Evolutionary conservation across 1,140 invertebrate species (phyloP).

Genomic region (Steinernema feltiae): DNA sequence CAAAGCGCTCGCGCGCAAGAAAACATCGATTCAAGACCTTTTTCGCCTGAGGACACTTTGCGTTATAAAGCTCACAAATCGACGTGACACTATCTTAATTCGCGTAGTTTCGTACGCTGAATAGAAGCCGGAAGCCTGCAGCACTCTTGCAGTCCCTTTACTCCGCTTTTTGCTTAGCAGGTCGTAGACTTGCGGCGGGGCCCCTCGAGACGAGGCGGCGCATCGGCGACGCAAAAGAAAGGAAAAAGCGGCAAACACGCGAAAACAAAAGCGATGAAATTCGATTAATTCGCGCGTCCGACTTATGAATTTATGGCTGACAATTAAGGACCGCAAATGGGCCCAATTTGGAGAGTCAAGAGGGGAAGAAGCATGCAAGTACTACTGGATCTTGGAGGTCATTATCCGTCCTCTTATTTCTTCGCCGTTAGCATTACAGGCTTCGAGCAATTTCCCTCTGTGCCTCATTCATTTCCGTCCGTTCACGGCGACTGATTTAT

Average conservation of each 20-base stretch:
- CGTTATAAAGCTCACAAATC: background rate
- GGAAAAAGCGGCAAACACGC: background rate
- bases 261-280: conserved; percentile 1
- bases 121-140: background rate
- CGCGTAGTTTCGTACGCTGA: too few relatives aligned
- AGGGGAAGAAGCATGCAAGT: background rate
- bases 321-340: background rate
- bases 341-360: background rate
- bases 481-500: background rate
- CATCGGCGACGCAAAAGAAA: background rate
- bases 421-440: background rate
- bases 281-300: background rate
- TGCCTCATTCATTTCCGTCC: background rate
- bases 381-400: background rate
- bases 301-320: background rate
- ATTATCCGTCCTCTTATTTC: background rate
- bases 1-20: background rate
- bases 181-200: background rate
- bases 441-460: background rate
- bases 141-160: background rate
- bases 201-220: background rate
- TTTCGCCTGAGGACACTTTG: background rate
- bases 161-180: background rate
- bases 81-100: background rate
- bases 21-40: background rate